phyloP scores from a whole-genome alignment of 2,797 vertebrate genomes.

The Fistularia commersonii region DNA sequence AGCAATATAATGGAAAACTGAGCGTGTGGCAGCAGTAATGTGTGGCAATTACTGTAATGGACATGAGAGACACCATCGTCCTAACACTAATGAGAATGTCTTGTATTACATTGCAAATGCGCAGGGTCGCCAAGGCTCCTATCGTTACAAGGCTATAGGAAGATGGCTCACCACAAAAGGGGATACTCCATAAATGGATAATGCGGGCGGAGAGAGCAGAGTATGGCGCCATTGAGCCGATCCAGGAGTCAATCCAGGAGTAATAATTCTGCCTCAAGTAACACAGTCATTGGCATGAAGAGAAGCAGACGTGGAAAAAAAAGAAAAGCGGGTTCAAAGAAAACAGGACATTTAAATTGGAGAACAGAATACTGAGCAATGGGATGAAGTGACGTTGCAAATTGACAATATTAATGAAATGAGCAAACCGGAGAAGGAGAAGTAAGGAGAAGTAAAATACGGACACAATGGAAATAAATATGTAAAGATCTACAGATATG shows the following conservation, averaged over 20 bases:
- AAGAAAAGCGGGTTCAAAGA: constrained; percentile 51
- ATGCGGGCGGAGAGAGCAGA: constrained; percentile 59
- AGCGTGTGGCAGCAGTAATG: constrained; percentile 56
- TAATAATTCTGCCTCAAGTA: constrained; percentile 68
- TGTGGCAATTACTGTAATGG: constrained; percentile 79
- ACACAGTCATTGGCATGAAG: constrained; percentile 57
- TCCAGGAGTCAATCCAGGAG: constrained; percentile 49
- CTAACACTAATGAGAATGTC: constrained; percentile 68
- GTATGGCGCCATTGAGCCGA: constrained; percentile 64
- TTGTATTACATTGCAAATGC: constrained; percentile 73
- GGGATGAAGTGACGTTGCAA: too few species aligned
- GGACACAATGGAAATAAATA: too few species aligned
- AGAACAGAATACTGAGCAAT: background rate
- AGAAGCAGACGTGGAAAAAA: constrained; percentile 48
- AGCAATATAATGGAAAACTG: constrained; percentile 61
- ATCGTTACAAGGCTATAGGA: constrained; percentile 69
- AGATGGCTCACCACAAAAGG: constrained; percentile 68
- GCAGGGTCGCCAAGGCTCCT: constrained; percentile 61
- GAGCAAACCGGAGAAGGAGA: constrained; percentile 14
- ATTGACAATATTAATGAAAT: constrained; percentile 8
- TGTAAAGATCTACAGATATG: too few species aligned
- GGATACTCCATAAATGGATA: constrained; percentile 72
- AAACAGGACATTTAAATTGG: constrained; percentile 32
- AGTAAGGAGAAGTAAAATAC: too few species aligned
- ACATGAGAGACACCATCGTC: constrained; percentile 63